Evolutionary conservation across 2,797 vertebrate species (phyloP), one percentile per base, ranked within the genome.

Genomic region (Novumbra hubbsi): DNA sequence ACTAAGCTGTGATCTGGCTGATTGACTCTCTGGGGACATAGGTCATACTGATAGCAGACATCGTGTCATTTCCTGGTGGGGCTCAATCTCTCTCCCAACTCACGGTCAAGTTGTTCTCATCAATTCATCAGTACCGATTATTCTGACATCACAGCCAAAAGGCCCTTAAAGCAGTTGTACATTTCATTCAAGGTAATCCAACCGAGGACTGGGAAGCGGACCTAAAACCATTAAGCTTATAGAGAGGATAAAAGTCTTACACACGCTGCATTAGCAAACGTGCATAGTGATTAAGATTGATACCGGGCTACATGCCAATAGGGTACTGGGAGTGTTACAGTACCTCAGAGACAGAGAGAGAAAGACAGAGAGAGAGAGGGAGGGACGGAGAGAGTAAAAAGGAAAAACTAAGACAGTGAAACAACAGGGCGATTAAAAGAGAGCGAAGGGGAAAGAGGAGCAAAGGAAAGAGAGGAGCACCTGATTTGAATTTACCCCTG

Each of bases 401-500:
- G 55, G 19, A 21, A 11, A 49, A 32, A 41, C 24, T 41, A 21
- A 76, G 12, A 45, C 6, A 45, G 12, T 16, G 27, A 71, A 15
- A 74, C 32, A 66, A 71, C n/a, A 66, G 8, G 12, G 28, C 41
- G 17, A 32, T 0, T 1, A 1, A 14, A 55, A 55, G 21, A 80
- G 67, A 73, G 50, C n/a, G 19, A 2, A 41, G 19, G 52, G 38
- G n/a, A 16, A 16, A 41, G 34, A 15, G 9, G 28, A 65, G 34
- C 32, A 16, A 65, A 19, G 71, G 34, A 67, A 72, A 63, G 57
- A 50, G n/a, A 57, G 15, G 30, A 28, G 87, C 74, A 83, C 81
- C 80, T 78, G 88, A 85, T 83, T 91, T 82, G 76, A 88, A 80
- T 83, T 84, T 81, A 79, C 85, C 81, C 84, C 88, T 91, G 88